These are phyloP conservation scores for Lutraria lutraria DNA, from an alignment of 2,888 invertebrate genomes.

Conservation along the genomic window DNA sequence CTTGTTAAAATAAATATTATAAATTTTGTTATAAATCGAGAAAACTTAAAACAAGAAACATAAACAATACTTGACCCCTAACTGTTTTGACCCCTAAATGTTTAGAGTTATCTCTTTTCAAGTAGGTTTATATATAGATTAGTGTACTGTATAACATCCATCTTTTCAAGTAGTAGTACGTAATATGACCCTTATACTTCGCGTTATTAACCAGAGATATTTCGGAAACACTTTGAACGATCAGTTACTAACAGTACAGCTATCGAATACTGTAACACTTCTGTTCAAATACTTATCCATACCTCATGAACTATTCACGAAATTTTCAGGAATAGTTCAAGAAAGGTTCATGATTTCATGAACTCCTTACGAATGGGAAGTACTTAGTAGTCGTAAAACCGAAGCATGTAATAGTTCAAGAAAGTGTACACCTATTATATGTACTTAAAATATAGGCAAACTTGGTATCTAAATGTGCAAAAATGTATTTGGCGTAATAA, in stretches of 20 bases:
- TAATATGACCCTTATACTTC: neutral
- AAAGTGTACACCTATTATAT: too few species aligned
- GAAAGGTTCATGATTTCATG: too few species aligned
- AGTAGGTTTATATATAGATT: conserved; percentile 1
- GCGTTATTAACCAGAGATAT: neutral
- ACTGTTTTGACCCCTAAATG: neutral
- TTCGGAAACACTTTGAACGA: neutral
- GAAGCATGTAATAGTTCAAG: too few species aligned
- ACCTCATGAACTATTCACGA: too few species aligned
- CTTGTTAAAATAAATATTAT: neutral
- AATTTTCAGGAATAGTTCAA: too few species aligned
- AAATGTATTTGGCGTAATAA: too few species aligned
- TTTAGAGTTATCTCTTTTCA: neutral
- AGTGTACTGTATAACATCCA: neutral
- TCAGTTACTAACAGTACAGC: neutral
- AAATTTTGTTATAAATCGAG: conserved; percentile 21
- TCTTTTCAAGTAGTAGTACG: neutral
- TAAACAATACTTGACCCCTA: conserved; percentile 38
- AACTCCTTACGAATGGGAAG: too few species aligned
- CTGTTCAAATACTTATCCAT: too few species aligned
- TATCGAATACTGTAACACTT: too few species aligned
- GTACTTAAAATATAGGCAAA: too few species aligned
- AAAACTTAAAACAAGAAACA: conserved; percentile 18
- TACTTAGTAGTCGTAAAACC: too few species aligned
- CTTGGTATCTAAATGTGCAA: too few species aligned